Conservation (phyloP, 2,888 invertebrate genomes). For the Eristalinus sepulchralis region DNA sequence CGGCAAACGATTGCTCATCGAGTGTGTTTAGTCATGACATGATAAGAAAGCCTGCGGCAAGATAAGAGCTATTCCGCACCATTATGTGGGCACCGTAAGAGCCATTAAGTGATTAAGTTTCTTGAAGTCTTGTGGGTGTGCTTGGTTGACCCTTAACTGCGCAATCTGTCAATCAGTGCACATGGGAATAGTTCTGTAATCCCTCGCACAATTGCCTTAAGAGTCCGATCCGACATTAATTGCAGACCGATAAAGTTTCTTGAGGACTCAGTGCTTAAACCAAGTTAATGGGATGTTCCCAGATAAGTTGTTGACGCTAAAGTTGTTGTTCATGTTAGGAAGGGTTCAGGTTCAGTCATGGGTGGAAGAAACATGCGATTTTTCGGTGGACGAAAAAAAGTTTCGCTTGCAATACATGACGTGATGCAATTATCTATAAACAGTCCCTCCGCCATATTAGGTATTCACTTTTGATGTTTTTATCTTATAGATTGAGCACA, state of each 20-base stretch:
- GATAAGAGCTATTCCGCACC: conserved; percentile 15
- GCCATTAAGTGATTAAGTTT: conserved; percentile 16
- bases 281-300: neutral
- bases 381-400: neutral
- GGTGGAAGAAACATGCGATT: neutral
- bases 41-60: conserved; percentile 11
- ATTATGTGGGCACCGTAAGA: neutral
- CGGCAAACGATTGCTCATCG: neutral
- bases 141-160: neutral
- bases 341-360: neutral
- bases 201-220: neutral
- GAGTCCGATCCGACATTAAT: neutral
- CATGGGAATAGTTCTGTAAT: neutral
- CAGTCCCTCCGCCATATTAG: neutral
- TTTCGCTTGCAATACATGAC: neutral
- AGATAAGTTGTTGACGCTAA: neutral
- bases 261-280: neutral
- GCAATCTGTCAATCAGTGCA: neutral
- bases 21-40: neutral
- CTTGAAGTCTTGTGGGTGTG: neutral
- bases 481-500: no score
- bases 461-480: neutral
- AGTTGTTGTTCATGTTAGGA: neutral
- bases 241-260: neutral
- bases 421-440: neutral